Percentiles rank a stretch among this genome's conserved stretches.
Conservation (phyloP, 1,140 invertebrate species). For the Maniola jurtina region DNA sequence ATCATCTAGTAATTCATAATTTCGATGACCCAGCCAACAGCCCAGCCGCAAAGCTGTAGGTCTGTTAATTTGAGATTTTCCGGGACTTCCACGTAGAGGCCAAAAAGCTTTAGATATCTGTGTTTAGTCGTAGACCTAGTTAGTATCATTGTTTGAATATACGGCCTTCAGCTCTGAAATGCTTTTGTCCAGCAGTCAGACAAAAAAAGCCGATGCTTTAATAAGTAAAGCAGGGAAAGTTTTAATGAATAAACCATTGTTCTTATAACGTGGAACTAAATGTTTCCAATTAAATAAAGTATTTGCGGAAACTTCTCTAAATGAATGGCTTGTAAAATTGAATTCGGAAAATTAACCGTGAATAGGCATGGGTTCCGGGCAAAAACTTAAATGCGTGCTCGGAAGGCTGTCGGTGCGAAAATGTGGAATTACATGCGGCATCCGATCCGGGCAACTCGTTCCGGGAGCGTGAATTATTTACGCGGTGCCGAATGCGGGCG, state of each 20-base stretch:
- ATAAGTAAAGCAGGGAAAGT: not conserved
- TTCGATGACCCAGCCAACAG: too few species aligned
- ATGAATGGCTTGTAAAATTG: constrained; percentile 60
- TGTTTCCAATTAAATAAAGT: constrained; percentile 52
- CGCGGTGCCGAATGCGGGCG: constrained; percentile 49
- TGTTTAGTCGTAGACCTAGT: too few species aligned
- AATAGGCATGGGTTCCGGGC: constrained; percentile 49
- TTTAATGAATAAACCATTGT: constrained; percentile 5
- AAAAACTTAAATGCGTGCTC: constrained; percentile 71
- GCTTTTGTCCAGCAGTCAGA: not conserved
- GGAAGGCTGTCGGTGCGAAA: constrained; percentile 55
- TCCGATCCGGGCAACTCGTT: constrained; percentile 55
- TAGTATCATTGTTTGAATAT: too few species aligned
- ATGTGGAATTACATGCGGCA: constrained; percentile 66
- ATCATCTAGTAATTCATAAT: too few species aligned
- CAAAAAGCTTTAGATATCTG: too few species aligned
- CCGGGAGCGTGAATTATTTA: constrained; percentile 61
- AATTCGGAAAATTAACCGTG: constrained; percentile 66
- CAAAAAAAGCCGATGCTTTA: not conserved
- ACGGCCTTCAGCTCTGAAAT: not conserved
- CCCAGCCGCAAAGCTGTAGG: too few species aligned
- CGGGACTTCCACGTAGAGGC: too few species aligned
- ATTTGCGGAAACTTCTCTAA: constrained; percentile 51
- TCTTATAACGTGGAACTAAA: not conserved
- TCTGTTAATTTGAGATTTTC: too few species aligned